Conservation (phyloP, 2,113 vertebrate genomes). For the Xiphophorus hellerii region DNA sequence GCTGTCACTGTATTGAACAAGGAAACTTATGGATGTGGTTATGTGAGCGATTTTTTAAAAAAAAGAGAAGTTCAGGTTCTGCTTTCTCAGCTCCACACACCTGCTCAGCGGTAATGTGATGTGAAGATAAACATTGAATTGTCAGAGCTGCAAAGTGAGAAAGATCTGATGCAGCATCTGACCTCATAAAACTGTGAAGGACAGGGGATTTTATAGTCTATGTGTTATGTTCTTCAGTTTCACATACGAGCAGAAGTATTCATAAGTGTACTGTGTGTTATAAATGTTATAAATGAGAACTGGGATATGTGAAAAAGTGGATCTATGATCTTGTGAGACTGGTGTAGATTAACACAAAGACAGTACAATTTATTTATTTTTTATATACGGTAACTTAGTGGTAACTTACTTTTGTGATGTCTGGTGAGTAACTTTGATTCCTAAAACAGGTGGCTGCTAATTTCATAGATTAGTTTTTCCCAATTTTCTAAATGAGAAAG, state of each 20-base stretch:
- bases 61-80: slow-evolving; percentile 1
- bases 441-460: not conserved
- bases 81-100: slow-evolving; percentile 8
- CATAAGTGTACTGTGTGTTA: not conserved
- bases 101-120: slow-evolving; percentile 9
- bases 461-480: not conserved
- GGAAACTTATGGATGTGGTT: not conserved
- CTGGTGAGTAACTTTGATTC: not conserved
- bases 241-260: slow-evolving; percentile 2
- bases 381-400: not conserved
- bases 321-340: not conserved
- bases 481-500: not conserved
- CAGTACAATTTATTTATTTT: not conserved
- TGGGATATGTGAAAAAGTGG: not conserved
- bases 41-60: not conserved
- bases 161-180: not conserved
- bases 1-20: not conserved
- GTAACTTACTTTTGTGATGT: not conserved
- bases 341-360: not conserved
- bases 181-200: not conserved
- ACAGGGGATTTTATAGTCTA: not conserved
- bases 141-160: not conserved
- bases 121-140: not conserved
- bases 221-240: not conserved
- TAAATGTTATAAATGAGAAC: not conserved